Base-by-base conservation (phyloP, 2,797 vertebrate genomes). In the Hydrolagus colliei region DNA sequence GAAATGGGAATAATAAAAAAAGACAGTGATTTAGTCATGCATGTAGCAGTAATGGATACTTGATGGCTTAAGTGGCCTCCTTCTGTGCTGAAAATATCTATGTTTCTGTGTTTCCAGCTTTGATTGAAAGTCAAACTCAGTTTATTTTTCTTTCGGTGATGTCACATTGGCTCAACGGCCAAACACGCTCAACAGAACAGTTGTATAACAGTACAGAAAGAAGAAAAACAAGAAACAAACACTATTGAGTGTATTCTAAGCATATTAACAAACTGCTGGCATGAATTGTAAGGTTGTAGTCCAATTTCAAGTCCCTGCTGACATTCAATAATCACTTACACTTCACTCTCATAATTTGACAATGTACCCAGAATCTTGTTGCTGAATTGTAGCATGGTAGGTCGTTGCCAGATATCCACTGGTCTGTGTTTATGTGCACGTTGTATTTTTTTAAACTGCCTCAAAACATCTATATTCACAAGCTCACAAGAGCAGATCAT, bases 101-200 rank as follows among this genome's bases (percentile, higher is more conserved):
- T 52, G 1, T 52, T 52, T 52, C 41, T 3, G 6, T 52, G 41
- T 52, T 52, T 52, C 41, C 41, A 52, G 41, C 41, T 52, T 52
- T 52, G 41, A 6, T 52, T 52, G 41, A 52, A 52, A n/a, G 72
- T 18, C 18, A 73, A 73, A 11, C 61, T 77, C 16, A 20, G 18
- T 52, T 77, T 18, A 77, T 77, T 16, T 1, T 77, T 20, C 12
- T 12, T 59, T 20, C 35, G 61, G 16, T n/a, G 75, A 77, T 61
- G 75, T 11, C 75, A 61, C 8, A n/a, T 77, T 77, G 61, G 75
- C 11, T 77, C 75, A 77, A 41, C 75, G 52, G 74, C 74, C 74
- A 76, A 76, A 76, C 41, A 18, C 59, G 74, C 74, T 77, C 75
- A 61, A 59, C 75, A 20, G 20, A 41, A 20, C n/a, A 59, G n/a